Percentiles rank a stretch among this genome's conserved stretches.
Conservation (phyloP, 2,888 invertebrate genomes). For the Cephus pygmeus region DNA sequence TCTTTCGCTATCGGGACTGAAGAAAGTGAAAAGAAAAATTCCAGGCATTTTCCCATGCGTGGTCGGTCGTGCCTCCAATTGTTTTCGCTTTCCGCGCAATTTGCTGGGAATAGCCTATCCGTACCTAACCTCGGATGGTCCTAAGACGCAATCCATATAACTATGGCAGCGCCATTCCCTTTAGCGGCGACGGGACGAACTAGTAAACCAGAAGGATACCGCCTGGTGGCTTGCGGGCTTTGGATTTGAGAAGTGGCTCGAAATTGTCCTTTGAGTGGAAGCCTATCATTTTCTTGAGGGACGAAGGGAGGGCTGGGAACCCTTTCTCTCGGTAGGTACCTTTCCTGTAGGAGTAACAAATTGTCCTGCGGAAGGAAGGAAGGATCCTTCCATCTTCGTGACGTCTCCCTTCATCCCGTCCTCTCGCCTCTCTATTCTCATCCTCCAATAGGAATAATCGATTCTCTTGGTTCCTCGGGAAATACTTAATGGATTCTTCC, state of each 20-base stretch:
- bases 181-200: background rate
- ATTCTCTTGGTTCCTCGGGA: background rate
- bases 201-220: background rate
- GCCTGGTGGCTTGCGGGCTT: background rate
- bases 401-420: background rate
- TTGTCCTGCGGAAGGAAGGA: background rate
- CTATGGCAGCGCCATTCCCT: background rate
- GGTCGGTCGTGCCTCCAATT: background rate
- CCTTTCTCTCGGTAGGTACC: background rate
- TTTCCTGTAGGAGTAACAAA: background rate
- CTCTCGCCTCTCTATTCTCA: background rate
- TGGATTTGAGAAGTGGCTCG: background rate
- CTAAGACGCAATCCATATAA: background rate
- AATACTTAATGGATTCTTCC: conserved; percentile 5
- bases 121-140: background rate
- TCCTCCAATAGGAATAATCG: background rate
- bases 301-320: background rate
- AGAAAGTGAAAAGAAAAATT: conserved; percentile 4
- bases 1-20: background rate
- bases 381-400: background rate
- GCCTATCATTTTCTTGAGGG: background rate
- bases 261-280: background rate
- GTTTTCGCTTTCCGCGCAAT: conserved; percentile 9
- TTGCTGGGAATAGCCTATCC: background rate
- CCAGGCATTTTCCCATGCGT: background rate